These are phyloP conservation scores for Drosophila mauritiana DNA, from an alignment of 1,140 invertebrate species.

Conservation along the genomic window DNA sequence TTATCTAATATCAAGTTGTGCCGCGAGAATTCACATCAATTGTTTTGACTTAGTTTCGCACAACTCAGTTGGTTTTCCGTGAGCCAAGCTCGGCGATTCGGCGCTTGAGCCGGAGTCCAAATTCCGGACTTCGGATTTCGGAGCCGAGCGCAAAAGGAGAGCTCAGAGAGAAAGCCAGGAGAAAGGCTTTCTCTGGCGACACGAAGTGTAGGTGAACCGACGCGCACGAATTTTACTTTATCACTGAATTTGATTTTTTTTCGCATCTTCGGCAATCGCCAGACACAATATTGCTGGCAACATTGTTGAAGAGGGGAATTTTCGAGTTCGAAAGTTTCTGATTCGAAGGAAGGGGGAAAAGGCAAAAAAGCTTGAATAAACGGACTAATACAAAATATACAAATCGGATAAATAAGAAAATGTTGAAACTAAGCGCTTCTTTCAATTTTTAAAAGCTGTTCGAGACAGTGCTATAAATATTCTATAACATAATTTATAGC, in stretches of 20 bases:
- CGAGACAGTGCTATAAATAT: no score
- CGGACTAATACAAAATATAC: no score
- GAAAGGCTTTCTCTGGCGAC: conserved; percentile 28
- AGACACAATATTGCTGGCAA: conserved; percentile 3
- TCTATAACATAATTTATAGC: no score
- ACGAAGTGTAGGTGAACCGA: conserved; percentile 68
- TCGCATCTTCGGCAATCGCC: conserved; percentile 28
- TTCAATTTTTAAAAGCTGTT: no score
- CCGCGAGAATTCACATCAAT: conserved; percentile 33
- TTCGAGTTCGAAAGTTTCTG: neutral
- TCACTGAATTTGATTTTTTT: conserved; percentile 75
- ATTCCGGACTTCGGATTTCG: conserved; percentile 41
- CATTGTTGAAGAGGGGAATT: neutral
- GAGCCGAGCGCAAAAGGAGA: conserved; percentile 40
- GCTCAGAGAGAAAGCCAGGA: conserved; percentile 2
- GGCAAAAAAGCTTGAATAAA: no score
- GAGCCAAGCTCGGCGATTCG: conserved; percentile 42
- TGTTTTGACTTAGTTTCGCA: conserved; percentile 42
- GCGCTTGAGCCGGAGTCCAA: conserved; percentile 24
- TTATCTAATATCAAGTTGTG: conserved; percentile 42
- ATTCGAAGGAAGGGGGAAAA: neutral
- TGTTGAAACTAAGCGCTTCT: no score
- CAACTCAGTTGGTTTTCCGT: conserved; percentile 4
- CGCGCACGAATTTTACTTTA: conserved; percentile 70
- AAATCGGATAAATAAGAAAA: no score